Conservation (phyloP, 2,113 vertebrate genomes). For the Sphaerodactylus townsendi region DNA sequence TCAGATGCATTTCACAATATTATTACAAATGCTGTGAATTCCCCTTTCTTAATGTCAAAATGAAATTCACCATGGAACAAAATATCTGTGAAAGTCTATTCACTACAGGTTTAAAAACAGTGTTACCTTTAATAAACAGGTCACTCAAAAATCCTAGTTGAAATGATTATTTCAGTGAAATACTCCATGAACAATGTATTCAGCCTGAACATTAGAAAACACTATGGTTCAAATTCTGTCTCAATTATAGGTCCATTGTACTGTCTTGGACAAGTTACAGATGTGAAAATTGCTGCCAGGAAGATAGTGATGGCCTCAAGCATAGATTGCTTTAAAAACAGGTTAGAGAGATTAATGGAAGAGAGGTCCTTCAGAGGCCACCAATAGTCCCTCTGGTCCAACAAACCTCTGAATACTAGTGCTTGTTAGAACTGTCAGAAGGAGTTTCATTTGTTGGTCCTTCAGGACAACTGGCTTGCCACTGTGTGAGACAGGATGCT, state of each 20-base stretch:
- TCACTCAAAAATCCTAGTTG: not conserved
- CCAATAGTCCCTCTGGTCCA: no score
- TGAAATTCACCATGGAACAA: not conserved
- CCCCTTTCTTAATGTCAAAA: constrained; percentile 10
- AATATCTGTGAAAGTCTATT: not conserved
- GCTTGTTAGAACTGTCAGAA: no score
- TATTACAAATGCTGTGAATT: not conserved
- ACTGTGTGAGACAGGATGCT: no score
- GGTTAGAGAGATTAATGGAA: no score
- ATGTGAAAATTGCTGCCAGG: no score
- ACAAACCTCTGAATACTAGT: no score
- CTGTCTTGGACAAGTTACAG: not conserved
- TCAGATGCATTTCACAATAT: constrained; percentile 28
- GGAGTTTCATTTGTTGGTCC: no score
- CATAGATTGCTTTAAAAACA: no score
- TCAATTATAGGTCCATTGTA: not conserved
- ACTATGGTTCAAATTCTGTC: not conserved
- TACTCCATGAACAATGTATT: not conserved
- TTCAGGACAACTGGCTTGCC: no score
- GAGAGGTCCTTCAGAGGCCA: no score
- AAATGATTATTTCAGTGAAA: not conserved
- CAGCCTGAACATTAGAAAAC: not conserved
- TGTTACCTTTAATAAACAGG: not conserved
- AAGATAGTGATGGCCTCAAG: no score
- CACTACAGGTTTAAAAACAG: not conserved